These are phyloP conservation scores for Scarus forsteni DNA, from an alignment of 2,797 vertebrate species.

Conservation along the genomic window DNA sequence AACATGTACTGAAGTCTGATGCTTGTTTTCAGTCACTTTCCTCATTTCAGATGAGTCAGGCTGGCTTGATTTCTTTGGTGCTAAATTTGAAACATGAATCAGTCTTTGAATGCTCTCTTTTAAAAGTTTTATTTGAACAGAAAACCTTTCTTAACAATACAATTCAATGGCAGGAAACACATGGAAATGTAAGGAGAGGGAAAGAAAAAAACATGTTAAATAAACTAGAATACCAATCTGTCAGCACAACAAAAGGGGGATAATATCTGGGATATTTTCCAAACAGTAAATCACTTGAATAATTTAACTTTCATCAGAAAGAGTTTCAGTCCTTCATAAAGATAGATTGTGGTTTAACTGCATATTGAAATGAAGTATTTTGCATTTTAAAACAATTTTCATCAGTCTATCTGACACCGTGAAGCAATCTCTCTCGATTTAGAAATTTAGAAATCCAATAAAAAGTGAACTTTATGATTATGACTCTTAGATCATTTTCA, in stretches of 20 bases:
- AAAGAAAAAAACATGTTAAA: slow-evolving; percentile 14
- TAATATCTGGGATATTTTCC: slow-evolving; percentile 35
- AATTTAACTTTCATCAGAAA: no score
- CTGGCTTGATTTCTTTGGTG: slow-evolving; percentile 2
- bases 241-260: slow-evolving; percentile 46
- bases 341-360: no score
- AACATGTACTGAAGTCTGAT: slow-evolving; percentile 61
- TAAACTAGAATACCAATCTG: slow-evolving; percentile 35
- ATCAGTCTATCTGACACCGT: no score
- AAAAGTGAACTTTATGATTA: no score
- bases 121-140: slow-evolving; percentile 68
- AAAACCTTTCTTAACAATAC: slow-evolving; percentile 50
- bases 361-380: no score
- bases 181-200: slow-evolving; percentile 28
- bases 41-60: slow-evolving; percentile 13
- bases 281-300: not conserved
- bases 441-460: no score
- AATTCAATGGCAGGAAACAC: slow-evolving; percentile 61
- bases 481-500: no score
- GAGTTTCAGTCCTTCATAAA: no score
- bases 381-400: no score
- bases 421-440: no score
- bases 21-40: slow-evolving; percentile 11
- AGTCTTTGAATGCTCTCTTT: slow-evolving; percentile 9
- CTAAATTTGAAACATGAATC: slow-evolving; percentile 16